Evolutionary conservation across 2,113 vertebrate species (phyloP).

Genomic region (Henicopernis longicauda): DNA sequence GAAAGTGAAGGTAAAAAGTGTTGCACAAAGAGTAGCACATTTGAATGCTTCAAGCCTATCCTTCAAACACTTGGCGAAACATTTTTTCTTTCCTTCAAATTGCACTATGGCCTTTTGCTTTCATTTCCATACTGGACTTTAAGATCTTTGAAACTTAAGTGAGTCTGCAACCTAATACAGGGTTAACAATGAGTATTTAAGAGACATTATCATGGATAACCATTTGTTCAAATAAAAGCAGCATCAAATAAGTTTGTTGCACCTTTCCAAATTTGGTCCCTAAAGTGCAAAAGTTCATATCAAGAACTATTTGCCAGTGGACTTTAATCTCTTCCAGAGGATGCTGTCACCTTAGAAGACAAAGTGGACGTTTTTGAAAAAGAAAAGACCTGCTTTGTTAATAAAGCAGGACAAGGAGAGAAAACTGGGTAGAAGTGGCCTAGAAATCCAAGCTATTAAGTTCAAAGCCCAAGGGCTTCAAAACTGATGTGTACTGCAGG

Average conservation of each 20-base stretch:
- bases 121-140: neutral
- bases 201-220: neutral
- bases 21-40: neutral
- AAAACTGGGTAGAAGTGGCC: neutral
- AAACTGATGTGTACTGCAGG: neutral
- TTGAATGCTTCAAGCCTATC: neutral
- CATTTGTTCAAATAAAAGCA: neutral
- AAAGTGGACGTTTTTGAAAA: neutral
- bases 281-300: neutral
- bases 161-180: neutral
- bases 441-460: conserved; percentile 5
- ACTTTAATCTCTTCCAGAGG: neutral
- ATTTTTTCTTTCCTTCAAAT: neutral
- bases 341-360: neutral
- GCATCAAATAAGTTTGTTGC: neutral
- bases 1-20: neutral
- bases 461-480: neutral
- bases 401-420: conserved; percentile 4
- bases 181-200: neutral
- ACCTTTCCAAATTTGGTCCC: neutral
- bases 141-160: neutral
- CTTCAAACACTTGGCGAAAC: neutral
- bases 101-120: neutral
- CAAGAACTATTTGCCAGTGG: neutral
- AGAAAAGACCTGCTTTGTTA: neutral